Percentiles rank a stretch among this genome's conserved stretches.
phyloP scores from a whole-genome alignment of 1,140 invertebrate genomes.

The Cyclina sinensis region DNA sequence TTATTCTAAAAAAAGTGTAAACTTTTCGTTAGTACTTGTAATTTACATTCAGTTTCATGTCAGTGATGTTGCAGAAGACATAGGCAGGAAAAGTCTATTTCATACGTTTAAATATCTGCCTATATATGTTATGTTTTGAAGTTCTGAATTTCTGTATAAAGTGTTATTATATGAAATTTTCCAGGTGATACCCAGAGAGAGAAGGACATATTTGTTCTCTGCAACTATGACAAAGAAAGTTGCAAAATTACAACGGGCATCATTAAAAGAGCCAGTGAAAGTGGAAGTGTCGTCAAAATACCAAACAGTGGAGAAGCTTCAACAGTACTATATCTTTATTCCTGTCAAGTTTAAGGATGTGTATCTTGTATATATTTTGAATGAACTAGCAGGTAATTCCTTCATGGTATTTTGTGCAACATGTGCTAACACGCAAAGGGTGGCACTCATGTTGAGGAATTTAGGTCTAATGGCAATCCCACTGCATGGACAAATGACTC shows the following conservation, averaged over 20 bases:
- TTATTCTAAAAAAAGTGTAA: too few species aligned
- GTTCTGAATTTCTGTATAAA: too few species aligned
- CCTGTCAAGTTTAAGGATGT: conserved; percentile 99
- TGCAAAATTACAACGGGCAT: conserved; percentile 97
- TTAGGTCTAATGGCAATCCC: conserved; percentile 97
- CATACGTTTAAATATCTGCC: too few species aligned
- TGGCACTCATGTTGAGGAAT: conserved; percentile 95
- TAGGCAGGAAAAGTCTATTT: too few species aligned
- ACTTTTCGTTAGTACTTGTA: too few species aligned
- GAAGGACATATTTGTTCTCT: conserved; percentile 96
- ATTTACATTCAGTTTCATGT: too few species aligned
- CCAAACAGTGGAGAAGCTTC: conserved; percentile 98
- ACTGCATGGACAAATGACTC: conserved; percentile 98
- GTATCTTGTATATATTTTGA: conserved; percentile 98
- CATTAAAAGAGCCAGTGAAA: conserved; percentile 95
- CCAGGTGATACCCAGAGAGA: conserved; percentile 93
- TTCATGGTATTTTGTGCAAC: conserved; percentile 99
- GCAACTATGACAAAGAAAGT: conserved; percentile 99
- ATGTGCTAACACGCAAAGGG: conserved; percentile 96
- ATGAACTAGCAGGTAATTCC: conserved; percentile 98
- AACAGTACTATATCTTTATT: conserved; percentile 98
- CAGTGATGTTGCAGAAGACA: too few species aligned
- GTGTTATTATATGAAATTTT: too few species aligned
- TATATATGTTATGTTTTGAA: too few species aligned
- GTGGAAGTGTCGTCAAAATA: conserved; percentile 99